These are phyloP conservation scores for Eublepharis macularius DNA, from an alignment of 2,113 vertebrate species.

Conservation along the genomic window DNA sequence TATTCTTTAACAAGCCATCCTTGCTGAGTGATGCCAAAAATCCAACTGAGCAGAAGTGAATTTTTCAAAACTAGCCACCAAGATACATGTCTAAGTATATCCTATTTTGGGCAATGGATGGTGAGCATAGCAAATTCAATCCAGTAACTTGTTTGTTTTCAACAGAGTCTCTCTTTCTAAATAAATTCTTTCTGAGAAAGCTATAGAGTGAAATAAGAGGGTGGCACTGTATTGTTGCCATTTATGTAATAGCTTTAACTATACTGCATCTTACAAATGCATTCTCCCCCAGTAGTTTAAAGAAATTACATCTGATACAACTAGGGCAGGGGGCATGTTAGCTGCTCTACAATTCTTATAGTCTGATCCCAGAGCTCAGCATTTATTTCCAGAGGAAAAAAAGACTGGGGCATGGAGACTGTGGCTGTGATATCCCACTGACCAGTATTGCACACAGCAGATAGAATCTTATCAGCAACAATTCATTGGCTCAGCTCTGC, in stretches of 20 bases:
- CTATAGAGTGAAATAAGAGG: constrained; percentile 34
- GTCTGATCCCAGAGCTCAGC: neutral
- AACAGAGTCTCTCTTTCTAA: constrained; percentile 14
- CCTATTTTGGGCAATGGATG: constrained; percentile 31
- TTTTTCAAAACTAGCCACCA: constrained; percentile 25
- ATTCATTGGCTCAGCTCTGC: neutral
- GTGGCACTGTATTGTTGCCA: neutral
- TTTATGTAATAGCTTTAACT: constrained; percentile 42
- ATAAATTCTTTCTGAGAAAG: constrained; percentile 48
- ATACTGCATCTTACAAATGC: constrained; percentile 35
- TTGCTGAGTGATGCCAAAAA: constrained; percentile 6
- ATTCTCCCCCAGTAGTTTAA: neutral
- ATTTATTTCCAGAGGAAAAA: neutral
- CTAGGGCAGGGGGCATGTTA: neutral
- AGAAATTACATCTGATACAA: neutral
- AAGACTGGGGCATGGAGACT: neutral
- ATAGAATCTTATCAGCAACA: neutral
- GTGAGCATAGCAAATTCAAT: constrained; percentile 3
- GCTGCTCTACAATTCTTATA: neutral
- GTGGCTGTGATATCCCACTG: neutral
- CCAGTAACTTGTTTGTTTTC: neutral
- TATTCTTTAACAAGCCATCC: neutral
- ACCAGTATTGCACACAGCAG: neutral
- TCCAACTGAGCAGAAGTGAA: neutral
- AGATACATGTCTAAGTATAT: constrained; percentile 27